These are phyloP conservation scores for Palythoa heliodiscus DNA, from an alignment of 92 coral and sea anemone genomes.

Conservation along the genomic window DNA sequence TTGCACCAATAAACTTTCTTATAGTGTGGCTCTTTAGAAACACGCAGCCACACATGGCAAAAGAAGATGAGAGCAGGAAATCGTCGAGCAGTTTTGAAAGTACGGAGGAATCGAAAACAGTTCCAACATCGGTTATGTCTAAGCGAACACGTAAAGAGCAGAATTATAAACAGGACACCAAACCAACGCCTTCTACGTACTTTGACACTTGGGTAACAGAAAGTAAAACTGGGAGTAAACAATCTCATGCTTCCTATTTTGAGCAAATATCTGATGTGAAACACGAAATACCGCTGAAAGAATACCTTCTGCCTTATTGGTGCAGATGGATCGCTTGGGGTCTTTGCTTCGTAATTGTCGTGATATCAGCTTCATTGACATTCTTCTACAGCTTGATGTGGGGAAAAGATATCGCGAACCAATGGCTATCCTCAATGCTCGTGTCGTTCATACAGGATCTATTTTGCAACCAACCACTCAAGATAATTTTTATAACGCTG, in stretches of 20 bases:
- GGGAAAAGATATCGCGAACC: slow-evolving; percentile 47
- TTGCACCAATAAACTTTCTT: slow-evolving; percentile 42
- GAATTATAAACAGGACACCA: neutral
- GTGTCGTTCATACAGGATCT: slow-evolving; percentile 49
- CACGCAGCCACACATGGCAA: neutral
- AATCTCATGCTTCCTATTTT: neutral
- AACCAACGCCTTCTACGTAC: neutral
- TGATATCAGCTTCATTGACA: slow-evolving; percentile 33
- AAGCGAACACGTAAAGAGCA: neutral
- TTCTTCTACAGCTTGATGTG: slow-evolving; percentile 56
- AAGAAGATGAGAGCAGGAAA: neutral
- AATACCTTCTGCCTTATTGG: slow-evolving; percentile 35
- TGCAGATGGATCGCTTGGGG: slow-evolving; percentile 44
- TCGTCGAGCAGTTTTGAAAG: neutral
- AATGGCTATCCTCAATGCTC: slow-evolving; percentile 49
- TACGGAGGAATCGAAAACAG: neutral
- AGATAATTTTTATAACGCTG: slow-evolving; percentile 33
- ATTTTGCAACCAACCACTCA: slow-evolving; percentile 47
- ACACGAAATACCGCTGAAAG: neutral
- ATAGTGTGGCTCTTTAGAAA: slow-evolving; percentile 54
- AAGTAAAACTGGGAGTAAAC: neutral
- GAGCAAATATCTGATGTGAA: neutral
- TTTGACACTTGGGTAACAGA: neutral
- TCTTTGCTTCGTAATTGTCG: slow-evolving; percentile 26
- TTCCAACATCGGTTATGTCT: neutral